These are phyloP conservation scores for Epinephelus malabaricus DNA, from an alignment of 2,797 vertebrate genomes.

Conservation along the genomic window DNA sequence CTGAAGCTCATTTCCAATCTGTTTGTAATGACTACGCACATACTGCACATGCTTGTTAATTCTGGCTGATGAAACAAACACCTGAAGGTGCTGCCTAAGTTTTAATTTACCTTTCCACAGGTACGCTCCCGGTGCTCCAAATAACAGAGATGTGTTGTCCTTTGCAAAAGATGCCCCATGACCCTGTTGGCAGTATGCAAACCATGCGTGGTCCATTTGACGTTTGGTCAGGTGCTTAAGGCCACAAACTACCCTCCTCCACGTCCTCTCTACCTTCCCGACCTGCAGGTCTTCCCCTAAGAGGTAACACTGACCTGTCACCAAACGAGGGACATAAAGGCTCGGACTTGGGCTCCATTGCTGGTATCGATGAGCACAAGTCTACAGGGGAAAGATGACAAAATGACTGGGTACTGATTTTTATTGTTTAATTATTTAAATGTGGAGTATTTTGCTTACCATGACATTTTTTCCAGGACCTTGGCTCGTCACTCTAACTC, in stretches of 20 bases:
- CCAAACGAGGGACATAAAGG: slow-evolving; percentile 26
- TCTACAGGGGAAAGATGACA: slow-evolving; percentile 40
- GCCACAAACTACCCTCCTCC: slow-evolving; percentile 66
- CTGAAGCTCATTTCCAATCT: neutral
- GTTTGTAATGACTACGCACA: neutral
- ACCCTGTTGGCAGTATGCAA: slow-evolving; percentile 95
- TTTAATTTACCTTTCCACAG: slow-evolving; percentile 92
- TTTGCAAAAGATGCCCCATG: slow-evolving; percentile 92
- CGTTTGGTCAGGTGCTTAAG: slow-evolving; percentile 85
- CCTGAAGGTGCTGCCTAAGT: neutral
- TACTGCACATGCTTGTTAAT: neutral
- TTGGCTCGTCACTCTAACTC: slow-evolving; percentile 92
- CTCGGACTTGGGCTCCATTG: slow-evolving; percentile 57
- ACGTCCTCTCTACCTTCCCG: slow-evolving; percentile 29
- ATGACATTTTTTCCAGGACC: slow-evolving; percentile 92
- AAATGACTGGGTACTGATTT: neutral
- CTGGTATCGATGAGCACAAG: slow-evolving; percentile 79
- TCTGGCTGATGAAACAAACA: neutral
- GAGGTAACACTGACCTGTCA: slow-evolving; percentile 81
- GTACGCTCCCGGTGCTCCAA: slow-evolving; percentile 93
- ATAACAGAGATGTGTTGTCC: slow-evolving; percentile 90
- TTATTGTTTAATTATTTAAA: neutral
- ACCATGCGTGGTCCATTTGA: slow-evolving; percentile 86
- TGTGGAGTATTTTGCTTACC: slow-evolving; percentile 81
- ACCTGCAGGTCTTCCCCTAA: slow-evolving; percentile 70